Percentiles rank a stretch among this genome's conserved stretches.
phyloP scores from a whole-genome alignment of 2,888 invertebrate genomes.

The Elmis aenea region DNA sequence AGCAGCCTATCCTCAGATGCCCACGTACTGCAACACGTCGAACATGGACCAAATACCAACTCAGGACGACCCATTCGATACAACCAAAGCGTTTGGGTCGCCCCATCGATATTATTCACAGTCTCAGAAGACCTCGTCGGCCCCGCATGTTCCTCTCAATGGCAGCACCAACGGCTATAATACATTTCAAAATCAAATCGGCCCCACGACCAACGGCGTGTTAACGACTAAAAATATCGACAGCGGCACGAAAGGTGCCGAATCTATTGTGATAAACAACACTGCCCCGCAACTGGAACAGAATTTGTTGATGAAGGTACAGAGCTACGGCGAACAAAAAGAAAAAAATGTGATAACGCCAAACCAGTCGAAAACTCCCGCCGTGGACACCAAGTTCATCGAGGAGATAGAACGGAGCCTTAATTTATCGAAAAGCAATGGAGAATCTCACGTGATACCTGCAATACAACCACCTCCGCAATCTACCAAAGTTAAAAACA shows the following conservation, averaged over 20 bases:
- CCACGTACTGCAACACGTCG: conserved; percentile 52
- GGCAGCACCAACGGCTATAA: conserved; percentile 2
- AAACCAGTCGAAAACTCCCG: no score
- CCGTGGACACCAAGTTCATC: no score
- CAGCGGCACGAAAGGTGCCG: no score
- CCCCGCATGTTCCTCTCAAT: no score
- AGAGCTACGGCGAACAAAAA: no score
- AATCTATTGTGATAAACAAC: no score
- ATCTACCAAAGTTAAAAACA: conserved; percentile 7
- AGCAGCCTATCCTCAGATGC: conserved; percentile 46
- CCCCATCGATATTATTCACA: conserved; percentile 11
- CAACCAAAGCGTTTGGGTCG: conserved; percentile 50
- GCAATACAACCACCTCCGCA: conserved; percentile 48
- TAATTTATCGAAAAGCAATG: conserved; percentile 26
- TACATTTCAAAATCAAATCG: conserved; percentile 40
- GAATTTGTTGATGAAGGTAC: no score
- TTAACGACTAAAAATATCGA: no score
- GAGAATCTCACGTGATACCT: conserved; percentile 39
- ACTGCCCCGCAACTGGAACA: no score
- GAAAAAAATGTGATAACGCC: no score
- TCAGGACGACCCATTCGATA: conserved; percentile 64
- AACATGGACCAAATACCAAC: conserved; percentile 30
- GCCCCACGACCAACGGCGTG: no score
- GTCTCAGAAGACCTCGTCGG: no score
- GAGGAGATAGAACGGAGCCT: conserved; percentile 64